A percentile compares a stretch with the other conserved stretches of the same genome.
phyloP scores from a whole-genome alignment of 2,797 vertebrate genomes.

The Bradypus variegatus region DNA sequence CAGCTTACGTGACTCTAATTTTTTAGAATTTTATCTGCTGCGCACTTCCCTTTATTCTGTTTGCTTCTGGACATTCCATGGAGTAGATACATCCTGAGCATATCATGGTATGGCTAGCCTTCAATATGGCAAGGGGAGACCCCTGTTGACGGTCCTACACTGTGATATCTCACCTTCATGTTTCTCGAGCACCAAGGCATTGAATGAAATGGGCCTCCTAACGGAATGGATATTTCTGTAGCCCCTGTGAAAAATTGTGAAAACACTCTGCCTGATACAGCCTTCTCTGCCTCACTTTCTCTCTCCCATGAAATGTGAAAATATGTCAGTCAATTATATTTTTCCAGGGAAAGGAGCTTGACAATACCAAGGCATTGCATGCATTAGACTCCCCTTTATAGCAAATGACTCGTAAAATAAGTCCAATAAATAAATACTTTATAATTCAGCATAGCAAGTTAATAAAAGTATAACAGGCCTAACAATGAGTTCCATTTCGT shows the following conservation, averaged over 20 bases:
- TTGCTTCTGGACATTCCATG: neutral
- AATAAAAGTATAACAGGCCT: neutral
- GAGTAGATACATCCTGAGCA: neutral
- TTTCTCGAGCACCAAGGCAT: neutral
- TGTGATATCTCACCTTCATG: neutral
- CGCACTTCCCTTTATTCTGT: neutral
- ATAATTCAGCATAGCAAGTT: neutral
- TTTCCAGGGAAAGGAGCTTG: neutral
- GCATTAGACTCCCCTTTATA: neutral
- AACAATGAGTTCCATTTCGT: neutral
- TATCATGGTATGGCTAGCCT: neutral
- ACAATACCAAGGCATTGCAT: neutral
- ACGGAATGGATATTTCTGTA: neutral
- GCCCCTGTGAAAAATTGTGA: neutral
- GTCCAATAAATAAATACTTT: constrained; percentile 6
- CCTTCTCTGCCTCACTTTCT: neutral
- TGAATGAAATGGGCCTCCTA: neutral
- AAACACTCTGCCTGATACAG: neutral
- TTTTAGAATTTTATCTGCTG: neutral
- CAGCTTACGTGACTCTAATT: neutral
- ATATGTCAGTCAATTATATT: neutral
- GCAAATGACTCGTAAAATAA: constrained; percentile 34
- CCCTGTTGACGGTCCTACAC: neutral
- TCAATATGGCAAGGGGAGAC: neutral
- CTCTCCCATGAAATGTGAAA: neutral